Percentiles rank a stretch among this genome's conserved stretches.
These are phyloP conservation scores for Branchellion lobata DNA, from an alignment of 2,888 invertebrate species.

Conservation along the genomic window DNA sequence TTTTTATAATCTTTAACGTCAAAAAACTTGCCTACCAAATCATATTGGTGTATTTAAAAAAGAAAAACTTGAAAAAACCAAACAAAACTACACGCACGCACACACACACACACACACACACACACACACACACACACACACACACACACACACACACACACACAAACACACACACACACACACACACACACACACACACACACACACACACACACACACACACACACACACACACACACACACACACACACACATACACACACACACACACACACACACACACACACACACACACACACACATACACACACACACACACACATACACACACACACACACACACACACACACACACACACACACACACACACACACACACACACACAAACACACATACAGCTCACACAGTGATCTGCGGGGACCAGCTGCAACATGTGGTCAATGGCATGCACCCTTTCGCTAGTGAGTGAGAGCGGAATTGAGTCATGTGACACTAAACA, in stretches of 20 bases:
- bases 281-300: constrained; percentile 4
- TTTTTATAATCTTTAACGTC: background rate
- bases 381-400: background rate
- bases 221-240: no score
- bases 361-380: constrained; percentile 7
- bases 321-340: background rate
- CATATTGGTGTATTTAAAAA: background rate
- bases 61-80: no score
- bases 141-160: no score
- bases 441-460: constrained; percentile 28
- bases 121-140: no score
- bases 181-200: no score
- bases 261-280: constrained; percentile 23
- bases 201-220: no score
- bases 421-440: constrained; percentile 29
- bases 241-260: constrained; percentile 10
- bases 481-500: background rate
- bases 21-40: background rate
- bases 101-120: no score
- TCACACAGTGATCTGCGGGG: constrained; percentile 22
- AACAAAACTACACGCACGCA: no score
- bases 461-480: background rate
- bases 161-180: no score
- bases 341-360: background rate
- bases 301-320: background rate